A percentile compares a stretch with the other conserved stretches of the same genome.
phyloP scores from a whole-genome alignment of 2,888 invertebrate species.

The Lysandra bellargus region DNA sequence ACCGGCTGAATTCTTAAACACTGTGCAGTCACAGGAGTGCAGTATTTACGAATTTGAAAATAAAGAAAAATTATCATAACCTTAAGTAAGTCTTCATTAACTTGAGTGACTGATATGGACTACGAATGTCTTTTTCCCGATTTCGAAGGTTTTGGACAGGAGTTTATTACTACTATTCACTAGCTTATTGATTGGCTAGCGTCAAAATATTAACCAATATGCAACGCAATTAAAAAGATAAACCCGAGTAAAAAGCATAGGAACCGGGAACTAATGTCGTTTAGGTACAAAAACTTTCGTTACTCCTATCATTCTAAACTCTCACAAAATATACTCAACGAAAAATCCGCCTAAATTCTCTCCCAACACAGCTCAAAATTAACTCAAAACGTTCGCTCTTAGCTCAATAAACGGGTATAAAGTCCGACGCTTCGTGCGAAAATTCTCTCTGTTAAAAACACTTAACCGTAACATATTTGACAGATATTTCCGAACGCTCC shows the following conservation, averaged over 20 bases:
- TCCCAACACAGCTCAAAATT: neutral
- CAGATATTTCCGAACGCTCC: conserved; percentile 42
- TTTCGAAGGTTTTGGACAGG: too few species aligned
- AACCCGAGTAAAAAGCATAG: neutral
- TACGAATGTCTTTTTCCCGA: too few species aligned
- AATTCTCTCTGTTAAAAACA: conserved; percentile 36
- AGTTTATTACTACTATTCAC: too few species aligned
- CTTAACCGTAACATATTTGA: conserved; percentile 43
- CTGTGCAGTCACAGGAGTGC: neutral
- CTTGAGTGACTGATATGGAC: too few species aligned
- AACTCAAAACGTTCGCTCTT: neutral
- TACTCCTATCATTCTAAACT: neutral
- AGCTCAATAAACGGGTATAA: conserved; percentile 30
- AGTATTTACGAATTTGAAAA: too few species aligned
- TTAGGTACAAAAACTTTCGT: neutral
- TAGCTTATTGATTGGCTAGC: too few species aligned
- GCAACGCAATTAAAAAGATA: too few species aligned
- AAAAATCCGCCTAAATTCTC: neutral
- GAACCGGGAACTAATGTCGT: neutral
- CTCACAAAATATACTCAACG: neutral
- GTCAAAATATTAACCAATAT: too few species aligned
- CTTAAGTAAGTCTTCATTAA: too few species aligned
- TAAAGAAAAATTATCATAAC: too few species aligned
- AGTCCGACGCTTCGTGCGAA: conserved; percentile 27
- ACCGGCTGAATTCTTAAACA: neutral